These are phyloP conservation scores for Loris lydekkerianus DNA, from an alignment of 2,797 vertebrate species.

Conservation along the genomic window DNA sequence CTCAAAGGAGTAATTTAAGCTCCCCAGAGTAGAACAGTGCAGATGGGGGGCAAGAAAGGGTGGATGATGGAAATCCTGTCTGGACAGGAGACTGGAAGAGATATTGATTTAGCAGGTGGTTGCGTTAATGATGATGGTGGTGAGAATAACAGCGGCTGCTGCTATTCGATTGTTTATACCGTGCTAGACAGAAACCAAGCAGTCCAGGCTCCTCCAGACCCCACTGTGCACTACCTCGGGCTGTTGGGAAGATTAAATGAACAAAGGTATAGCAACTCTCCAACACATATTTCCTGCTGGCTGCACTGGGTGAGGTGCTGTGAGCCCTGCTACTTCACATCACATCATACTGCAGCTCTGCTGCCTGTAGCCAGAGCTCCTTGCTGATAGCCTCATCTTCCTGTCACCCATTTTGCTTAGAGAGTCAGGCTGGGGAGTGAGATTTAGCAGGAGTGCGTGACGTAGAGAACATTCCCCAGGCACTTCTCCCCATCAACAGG, in stretches of 20 bases:
- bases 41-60: background rate
- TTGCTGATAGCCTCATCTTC: background rate
- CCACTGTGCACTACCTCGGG: background rate
- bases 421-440: background rate
- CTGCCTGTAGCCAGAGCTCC: background rate
- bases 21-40: background rate
- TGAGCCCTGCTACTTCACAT: background rate
- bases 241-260: conserved; percentile 45
- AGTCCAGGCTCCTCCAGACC: background rate
- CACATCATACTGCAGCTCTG: background rate
- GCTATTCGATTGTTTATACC: conserved; percentile 14
- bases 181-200: background rate
- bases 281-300: background rate
- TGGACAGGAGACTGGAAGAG: background rate
- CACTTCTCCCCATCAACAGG: background rate
- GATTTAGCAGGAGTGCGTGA: background rate
- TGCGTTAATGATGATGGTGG: conserved; percentile 16
- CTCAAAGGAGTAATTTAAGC: background rate
- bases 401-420: background rate
- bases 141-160: background rate
- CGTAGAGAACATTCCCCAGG: background rate
- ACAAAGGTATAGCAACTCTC: background rate
- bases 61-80: background rate
- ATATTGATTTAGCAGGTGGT: conserved; percentile 38
- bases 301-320: background rate